Evolutionary conservation across 2,113 vertebrate genomes (phyloP).

Genomic region (Panthera leo): DNA sequence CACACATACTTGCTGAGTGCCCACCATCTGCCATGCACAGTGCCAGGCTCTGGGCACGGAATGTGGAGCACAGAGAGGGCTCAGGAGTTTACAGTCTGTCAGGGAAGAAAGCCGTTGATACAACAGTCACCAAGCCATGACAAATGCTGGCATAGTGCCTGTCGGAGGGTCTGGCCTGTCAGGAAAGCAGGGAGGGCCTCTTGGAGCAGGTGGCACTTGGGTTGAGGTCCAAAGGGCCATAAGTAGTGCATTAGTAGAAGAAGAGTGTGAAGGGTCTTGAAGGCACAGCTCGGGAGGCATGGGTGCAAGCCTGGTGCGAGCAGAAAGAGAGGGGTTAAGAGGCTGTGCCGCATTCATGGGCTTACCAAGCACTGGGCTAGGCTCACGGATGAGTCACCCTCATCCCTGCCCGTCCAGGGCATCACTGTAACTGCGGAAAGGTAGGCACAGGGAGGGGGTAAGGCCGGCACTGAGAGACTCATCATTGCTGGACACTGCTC

Average conservation of each 20-base stretch:
- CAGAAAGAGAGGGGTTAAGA: background rate
- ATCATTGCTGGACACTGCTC: accelerated
- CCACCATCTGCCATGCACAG: background rate
- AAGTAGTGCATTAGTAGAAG: background rate
- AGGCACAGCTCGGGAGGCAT: background rate
- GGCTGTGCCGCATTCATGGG: accelerated
- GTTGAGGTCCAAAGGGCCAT: background rate
- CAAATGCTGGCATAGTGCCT: too few species aligned
- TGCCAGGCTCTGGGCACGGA: background rate
- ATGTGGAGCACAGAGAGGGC: background rate
- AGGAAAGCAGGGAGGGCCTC: background rate
- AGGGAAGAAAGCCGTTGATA: background rate
- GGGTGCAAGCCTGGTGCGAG: accelerated
- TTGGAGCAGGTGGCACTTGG: background rate
- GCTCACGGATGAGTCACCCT: background rate
- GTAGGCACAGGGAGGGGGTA: accelerated
- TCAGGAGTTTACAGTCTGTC: background rate
- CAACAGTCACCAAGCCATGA: background rate
- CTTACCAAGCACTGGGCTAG: accelerated
- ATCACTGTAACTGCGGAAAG: background rate
- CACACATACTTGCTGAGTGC: background rate
- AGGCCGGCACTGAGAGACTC: background rate
- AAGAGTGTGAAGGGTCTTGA: background rate
- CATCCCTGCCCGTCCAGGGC: background rate
- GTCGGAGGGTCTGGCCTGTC: background rate